These are phyloP conservation scores for Cirrhinus mrigala DNA, from an alignment of 2,797 vertebrate genomes.

Conservation along the genomic window DNA sequence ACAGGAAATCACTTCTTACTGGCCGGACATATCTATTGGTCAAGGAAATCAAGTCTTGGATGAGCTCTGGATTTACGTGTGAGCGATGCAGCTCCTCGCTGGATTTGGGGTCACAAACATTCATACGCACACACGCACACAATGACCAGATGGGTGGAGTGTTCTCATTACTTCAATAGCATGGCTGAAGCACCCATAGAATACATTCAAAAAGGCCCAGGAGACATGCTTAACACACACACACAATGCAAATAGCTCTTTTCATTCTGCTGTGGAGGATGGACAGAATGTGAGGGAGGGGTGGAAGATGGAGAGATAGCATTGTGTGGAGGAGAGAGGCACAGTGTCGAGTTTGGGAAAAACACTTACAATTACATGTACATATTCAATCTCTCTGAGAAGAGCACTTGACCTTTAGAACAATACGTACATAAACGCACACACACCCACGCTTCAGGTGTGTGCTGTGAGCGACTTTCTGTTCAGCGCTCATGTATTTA, in stretches of 20 bases:
- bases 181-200: constrained; percentile 75
- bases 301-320: constrained; percentile 53
- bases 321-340: constrained; percentile 45
- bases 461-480: constrained; percentile 15
- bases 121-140: constrained; percentile 61
- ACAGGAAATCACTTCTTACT: constrained; percentile 17
- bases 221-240: constrained; percentile 48
- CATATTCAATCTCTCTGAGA: constrained; percentile 49
- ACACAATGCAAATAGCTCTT: constrained; percentile 53
- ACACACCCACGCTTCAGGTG: constrained; percentile 27
- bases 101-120: constrained; percentile 24
- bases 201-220: constrained; percentile 71
- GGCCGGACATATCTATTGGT: constrained; percentile 11
- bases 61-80: constrained; percentile 27
- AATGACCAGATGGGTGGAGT: constrained; percentile 78
- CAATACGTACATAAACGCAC: constrained; percentile 13
- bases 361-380: constrained; percentile 50
- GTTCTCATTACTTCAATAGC: constrained; percentile 77
- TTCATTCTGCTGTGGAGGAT: constrained; percentile 53
- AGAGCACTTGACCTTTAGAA: constrained; percentile 55
- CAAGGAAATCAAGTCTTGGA: constrained; percentile 29
- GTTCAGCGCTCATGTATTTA: constrained; percentile 7
- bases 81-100: neutral
- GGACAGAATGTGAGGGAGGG: constrained; percentile 52
- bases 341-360: constrained; percentile 32